Evolutionary conservation across 2,113 vertebrate genomes (phyloP).

Genomic region (Grammomys dolichurus): DNA sequence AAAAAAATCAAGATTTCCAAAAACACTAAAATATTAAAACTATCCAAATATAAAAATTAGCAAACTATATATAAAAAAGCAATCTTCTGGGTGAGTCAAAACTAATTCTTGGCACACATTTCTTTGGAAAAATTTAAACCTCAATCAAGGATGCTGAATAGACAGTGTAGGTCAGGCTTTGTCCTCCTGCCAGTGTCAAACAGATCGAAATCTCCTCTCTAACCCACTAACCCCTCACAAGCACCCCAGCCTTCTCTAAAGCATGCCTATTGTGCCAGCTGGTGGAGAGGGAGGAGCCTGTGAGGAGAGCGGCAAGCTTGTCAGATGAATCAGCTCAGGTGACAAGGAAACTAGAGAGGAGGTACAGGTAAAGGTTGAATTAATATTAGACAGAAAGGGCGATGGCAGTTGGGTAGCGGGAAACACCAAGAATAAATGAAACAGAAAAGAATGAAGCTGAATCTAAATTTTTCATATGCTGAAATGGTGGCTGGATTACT

Average conservation of each 20-base stretch:
- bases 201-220: neutral
- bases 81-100: neutral
- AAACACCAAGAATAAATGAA: neutral
- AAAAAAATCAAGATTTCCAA: neutral
- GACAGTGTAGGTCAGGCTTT: neutral
- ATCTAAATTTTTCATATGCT: neutral
- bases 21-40: slow-evolving; percentile 7
- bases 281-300: neutral
- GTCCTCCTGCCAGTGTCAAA: neutral
- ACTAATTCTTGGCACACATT: neutral
- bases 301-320: neutral
- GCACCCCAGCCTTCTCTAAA: neutral
- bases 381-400: neutral
- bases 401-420: no score
- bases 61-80: neutral
- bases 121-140: neutral
- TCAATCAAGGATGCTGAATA: neutral
- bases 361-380: neutral
- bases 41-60: neutral
- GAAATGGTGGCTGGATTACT: neutral
- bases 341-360: neutral
- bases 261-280: fast-evolving
- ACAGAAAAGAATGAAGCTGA: neutral
- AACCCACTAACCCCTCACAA: no score
- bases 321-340: neutral